phyloP scores from a whole-genome alignment of 2,113 vertebrate genomes.

The cattle (Bos taurus) region ARS-UCD2.0 NC_037338.1:63822001-63822500 shows the following conservation, averaged over 20 bases:
- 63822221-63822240: neutral
- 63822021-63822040: neutral
- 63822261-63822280: neutral
- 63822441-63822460: neutral
- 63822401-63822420: neutral
- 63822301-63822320: neutral
- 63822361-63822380: neutral
- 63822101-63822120: neutral
- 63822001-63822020: neutral
- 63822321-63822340: neutral
- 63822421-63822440: neutral
- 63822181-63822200: neutral
- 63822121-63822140: neutral
- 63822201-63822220: neutral
- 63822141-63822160: neutral
- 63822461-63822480: neutral
- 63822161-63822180: neutral
- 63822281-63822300: neutral
- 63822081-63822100: neutral
- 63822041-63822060: neutral
- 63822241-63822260: neutral
- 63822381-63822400: neutral
- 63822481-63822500: neutral
- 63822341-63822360: neutral
- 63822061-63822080: neutral